Evolutionary conservation across 2,113 vertebrate genomes (phyloP).

Genomic region (Corydoras sp.): DNA sequence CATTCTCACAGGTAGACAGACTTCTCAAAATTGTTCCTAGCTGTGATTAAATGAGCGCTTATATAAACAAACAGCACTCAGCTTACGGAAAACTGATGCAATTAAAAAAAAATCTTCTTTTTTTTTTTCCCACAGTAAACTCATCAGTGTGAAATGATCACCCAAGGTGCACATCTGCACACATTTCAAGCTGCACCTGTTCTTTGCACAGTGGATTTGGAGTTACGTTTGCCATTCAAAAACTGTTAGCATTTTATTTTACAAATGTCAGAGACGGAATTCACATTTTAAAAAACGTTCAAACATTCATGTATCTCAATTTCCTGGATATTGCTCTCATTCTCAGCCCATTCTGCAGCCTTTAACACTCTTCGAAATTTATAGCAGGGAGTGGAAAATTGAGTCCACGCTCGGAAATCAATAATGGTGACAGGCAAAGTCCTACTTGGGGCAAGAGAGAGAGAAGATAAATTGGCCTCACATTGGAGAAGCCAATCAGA

Average conservation of each 20-base stretch:
- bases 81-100: background rate
- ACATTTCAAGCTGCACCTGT: constrained; percentile 2
- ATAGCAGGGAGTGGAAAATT: constrained; percentile 75
- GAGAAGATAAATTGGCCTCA: constrained; percentile 71
- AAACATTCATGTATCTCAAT: background rate
- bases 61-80: too few relatives aligned
- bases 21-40: too few relatives aligned
- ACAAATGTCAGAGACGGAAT: background rate
- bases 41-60: too few relatives aligned
- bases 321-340: constrained; percentile 41
- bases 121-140: background rate
- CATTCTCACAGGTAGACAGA: too few relatives aligned
- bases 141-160: constrained; percentile 16
- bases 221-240: background rate
- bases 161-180: constrained; percentile 4
- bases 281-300: background rate
- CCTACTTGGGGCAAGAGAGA: constrained; percentile 71
- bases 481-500: constrained; percentile 73
- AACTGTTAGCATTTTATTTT: background rate
- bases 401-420: constrained; percentile 78
- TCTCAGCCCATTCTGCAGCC: constrained; percentile 76
- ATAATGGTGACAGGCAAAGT: constrained; percentile 76
- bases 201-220: background rate
- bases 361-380: constrained; percentile 60
- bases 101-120: background rate